Percentiles rank a stretch among this genome's conserved stretches.
These are phyloP conservation scores for Venusia cambrica DNA, from an alignment of 2,888 invertebrate genomes.

Conservation along the genomic window DNA sequence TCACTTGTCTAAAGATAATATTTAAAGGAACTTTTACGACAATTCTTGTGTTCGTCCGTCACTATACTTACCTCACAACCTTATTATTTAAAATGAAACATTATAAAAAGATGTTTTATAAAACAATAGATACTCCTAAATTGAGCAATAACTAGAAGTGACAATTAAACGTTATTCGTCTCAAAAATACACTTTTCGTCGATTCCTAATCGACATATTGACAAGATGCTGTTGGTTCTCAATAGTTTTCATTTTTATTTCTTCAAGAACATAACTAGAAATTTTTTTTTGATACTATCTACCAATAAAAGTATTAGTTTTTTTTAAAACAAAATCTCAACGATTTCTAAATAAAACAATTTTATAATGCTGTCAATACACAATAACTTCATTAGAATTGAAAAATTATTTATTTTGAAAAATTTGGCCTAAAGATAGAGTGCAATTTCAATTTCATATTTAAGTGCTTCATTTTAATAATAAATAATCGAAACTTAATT, in stretches of 20 bases:
- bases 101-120: slow-evolving; percentile 42
- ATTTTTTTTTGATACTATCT: slow-evolving; percentile 1
- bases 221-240: slow-evolving; percentile 5
- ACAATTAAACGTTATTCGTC: slow-evolving; percentile 70
- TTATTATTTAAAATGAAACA: slow-evolving; percentile 42
- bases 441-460: slow-evolving; percentile 22
- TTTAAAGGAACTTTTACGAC: slow-evolving; percentile 54
- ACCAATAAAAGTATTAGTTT: slow-evolving; percentile 13
- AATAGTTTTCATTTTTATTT: slow-evolving; percentile 6
- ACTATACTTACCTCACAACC: slow-evolving; percentile 72
- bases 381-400: no score
- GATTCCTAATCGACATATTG: slow-evolving; percentile 15
- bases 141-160: slow-evolving; percentile 72
- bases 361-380: neutral
- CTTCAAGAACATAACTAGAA: slow-evolving; percentile 11
- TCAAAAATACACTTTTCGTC: slow-evolving; percentile 23
- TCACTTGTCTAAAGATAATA: slow-evolving; percentile 45
- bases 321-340: slow-evolving; percentile 11
- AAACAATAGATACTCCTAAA: slow-evolving; percentile 58
- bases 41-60: slow-evolving; percentile 41
- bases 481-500: slow-evolving; percentile 2
- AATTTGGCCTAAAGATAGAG: slow-evolving; percentile 16
- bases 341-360: slow-evolving; percentile 6
- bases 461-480: slow-evolving; percentile 12
- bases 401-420: no score